Percentiles rank a stretch among this genome's conserved stretches.
Conservation (phyloP, 2,797 vertebrate species). For the Melanotaenia boesemani region DNA sequence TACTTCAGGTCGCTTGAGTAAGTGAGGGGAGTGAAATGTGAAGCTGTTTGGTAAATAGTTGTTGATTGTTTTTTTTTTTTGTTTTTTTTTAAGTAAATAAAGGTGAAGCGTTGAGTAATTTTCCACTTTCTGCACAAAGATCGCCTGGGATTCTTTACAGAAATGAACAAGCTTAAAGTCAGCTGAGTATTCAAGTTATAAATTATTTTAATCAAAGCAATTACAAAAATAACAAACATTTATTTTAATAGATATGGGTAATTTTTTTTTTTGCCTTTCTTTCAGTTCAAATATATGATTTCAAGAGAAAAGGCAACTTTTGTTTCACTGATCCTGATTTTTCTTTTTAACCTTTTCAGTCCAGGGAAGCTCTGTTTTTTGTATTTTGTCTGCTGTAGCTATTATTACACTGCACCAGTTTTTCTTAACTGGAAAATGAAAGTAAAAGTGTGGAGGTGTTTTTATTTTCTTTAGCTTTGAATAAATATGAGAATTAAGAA, state of each 20-base stretch:
- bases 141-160: constrained; percentile 30
- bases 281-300: constrained; percentile 23
- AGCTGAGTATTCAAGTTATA: constrained; percentile 38
- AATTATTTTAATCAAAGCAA: constrained; percentile 71
- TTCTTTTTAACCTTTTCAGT: constrained; percentile 5
- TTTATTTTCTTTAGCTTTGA: constrained; percentile 44
- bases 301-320: constrained; percentile 29
- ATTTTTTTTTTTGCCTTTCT: constrained; percentile 23
- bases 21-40: constrained; percentile 59
- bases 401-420: constrained; percentile 65
- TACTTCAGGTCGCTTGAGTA: constrained; percentile 56
- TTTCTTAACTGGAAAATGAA: constrained; percentile 61
- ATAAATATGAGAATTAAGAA: not conserved
- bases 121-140: constrained; percentile 50
- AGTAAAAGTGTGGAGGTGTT: constrained; percentile 42
- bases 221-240: constrained; percentile 19
- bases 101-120: constrained; percentile 39
- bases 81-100: constrained; percentile 4
- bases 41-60: constrained; percentile 51
- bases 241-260: constrained; percentile 19
- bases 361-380: constrained; percentile 47
- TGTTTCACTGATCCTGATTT: constrained; percentile 37
- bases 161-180: constrained; percentile 31
- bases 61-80: constrained; percentile 23
- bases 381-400: constrained; percentile 75